These are phyloP conservation scores for Cacatua alba DNA, from an alignment of 2,113 vertebrate genomes.

Conservation along the genomic window DNA sequence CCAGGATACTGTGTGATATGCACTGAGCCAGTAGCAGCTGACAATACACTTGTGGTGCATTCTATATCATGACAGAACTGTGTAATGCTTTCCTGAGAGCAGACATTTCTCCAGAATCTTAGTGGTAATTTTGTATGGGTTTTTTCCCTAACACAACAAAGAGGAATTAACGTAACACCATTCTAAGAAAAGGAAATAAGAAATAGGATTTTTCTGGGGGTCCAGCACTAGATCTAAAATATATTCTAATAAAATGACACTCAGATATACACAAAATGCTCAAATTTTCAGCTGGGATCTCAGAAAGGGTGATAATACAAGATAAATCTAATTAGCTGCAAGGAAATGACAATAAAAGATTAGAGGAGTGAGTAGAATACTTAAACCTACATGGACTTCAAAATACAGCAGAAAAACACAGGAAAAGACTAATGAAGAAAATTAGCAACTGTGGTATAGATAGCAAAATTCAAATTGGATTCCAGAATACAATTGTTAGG, in stretches of 20 bases:
- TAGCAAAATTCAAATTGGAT: slow-evolving; percentile 1
- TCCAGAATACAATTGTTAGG: neutral
- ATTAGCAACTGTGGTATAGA: neutral
- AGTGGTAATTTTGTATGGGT: accelerated
- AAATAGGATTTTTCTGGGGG: accelerated
- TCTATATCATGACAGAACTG: neutral
- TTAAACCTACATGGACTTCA: neutral
- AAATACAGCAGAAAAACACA: neutral
- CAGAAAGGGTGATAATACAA: neutral
- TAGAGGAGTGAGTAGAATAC: neutral
- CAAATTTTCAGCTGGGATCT: neutral
- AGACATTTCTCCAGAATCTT: neutral
- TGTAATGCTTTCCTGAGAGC: accelerated
- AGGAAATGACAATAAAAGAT: neutral
- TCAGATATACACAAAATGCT: neutral
- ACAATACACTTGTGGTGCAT: neutral
- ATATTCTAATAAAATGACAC: neutral
- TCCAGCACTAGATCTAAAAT: neutral
- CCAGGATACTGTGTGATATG: neutral
- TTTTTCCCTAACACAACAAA: accelerated
- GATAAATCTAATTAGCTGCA: slow-evolving; percentile 29
- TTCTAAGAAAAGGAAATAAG: neutral
- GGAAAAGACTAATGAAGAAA: slow-evolving; percentile 25
- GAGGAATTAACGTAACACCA: neutral
- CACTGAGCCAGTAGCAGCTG: neutral